Evolutionary conservation across 2,888 invertebrate genomes (phyloP).

Genomic region (Microplitis manilae): DNA sequence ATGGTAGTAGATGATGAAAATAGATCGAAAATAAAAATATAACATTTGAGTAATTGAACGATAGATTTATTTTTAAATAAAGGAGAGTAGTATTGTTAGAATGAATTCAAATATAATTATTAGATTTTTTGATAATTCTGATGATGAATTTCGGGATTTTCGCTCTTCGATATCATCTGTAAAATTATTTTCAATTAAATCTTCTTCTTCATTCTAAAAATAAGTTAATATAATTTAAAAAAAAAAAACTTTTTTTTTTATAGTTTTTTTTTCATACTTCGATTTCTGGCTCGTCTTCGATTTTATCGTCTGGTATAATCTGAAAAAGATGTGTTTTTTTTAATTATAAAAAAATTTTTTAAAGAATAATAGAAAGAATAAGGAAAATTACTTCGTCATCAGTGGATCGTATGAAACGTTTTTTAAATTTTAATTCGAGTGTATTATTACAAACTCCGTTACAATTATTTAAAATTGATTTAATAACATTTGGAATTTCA

Average conservation of each 20-base stretch:
- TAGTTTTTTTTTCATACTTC: not conserved
- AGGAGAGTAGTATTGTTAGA: not conserved
- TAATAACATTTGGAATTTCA: conserved; percentile 53
- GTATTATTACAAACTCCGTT: conserved; percentile 42
- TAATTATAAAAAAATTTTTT: not conserved
- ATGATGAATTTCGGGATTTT: not conserved
- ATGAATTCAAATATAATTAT: not conserved
- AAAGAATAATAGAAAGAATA: not conserved
- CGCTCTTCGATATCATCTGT: not conserved
- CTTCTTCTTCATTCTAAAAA: not conserved
- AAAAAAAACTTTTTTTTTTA: no score
- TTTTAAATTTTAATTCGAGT: conserved; percentile 12
- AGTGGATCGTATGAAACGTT: conserved; percentile 42
- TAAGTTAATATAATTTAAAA: not conserved
- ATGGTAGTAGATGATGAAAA: no score
- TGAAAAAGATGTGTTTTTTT: not conserved
- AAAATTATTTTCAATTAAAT: not conserved
- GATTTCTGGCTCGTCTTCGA: not conserved
- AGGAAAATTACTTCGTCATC: not conserved
- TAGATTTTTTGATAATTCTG: not conserved
- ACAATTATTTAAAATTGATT: conserved; percentile 44
- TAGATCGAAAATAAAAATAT: no score
- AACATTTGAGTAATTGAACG: not conserved
- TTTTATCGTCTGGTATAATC: not conserved
- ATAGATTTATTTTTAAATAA: not conserved